Evolutionary conservation across 2,888 invertebrate genomes (phyloP).

Genomic region (Brenthis daphne): DNA sequence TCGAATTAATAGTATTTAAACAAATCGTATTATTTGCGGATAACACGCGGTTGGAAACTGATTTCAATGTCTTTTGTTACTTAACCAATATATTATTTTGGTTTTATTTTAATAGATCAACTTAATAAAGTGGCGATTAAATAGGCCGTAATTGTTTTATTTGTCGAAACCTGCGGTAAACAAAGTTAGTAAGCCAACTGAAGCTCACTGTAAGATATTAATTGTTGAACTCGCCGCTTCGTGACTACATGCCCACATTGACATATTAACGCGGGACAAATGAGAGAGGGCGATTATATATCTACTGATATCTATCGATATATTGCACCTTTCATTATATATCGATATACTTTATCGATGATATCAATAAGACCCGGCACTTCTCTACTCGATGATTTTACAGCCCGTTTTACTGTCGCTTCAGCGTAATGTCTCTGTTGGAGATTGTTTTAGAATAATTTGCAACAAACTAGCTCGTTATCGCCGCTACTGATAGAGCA

Average conservation of each 20-base stretch:
- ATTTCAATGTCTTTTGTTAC: not conserved
- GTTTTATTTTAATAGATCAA: conserved; percentile 12
- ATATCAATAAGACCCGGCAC: conserved; percentile 42
- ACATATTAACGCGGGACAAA: conserved; percentile 60
- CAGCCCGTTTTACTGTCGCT: conserved; percentile 56
- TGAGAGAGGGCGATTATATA: conserved; percentile 37
- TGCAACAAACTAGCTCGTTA: conserved; percentile 40
- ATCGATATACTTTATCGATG: conserved; percentile 44
- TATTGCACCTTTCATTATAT: no score
- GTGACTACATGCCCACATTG: conserved; percentile 54
- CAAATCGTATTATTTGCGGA: not conserved
- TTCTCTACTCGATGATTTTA: conserved; percentile 48
- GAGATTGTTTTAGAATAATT: conserved; percentile 40
- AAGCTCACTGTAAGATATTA: conserved; percentile 38
- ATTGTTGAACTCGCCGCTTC: conserved; percentile 41
- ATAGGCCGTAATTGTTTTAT: conserved; percentile 36
- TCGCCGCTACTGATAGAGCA: conserved; percentile 33
- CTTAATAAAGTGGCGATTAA: conserved; percentile 26
- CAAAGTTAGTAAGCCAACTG: conserved; percentile 48
- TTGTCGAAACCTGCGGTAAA: conserved; percentile 55
- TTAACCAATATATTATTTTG: conserved; percentile 3
- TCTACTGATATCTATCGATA: conserved; percentile 39
- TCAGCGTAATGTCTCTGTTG: conserved; percentile 46
- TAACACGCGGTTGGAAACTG: not conserved
- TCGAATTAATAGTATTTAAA: no score